Evolutionary conservation across 2,888 invertebrate species (phyloP).

Genomic region (Anthophora plumipes): DNA sequence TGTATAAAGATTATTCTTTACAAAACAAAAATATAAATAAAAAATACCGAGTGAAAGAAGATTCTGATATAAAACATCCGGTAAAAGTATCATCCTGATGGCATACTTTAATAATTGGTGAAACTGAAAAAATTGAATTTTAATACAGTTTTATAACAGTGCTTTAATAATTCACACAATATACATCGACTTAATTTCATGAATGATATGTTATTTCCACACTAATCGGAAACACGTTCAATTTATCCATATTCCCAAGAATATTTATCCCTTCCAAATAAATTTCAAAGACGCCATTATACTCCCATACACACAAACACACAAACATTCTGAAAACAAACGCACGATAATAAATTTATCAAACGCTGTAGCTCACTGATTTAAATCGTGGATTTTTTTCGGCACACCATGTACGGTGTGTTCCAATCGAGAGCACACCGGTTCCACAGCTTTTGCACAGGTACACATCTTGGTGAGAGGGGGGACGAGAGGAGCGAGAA

Average conservation of each 20-base stretch:
- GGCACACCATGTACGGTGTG: slow-evolving; percentile 22
- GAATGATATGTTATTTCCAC: too few species aligned
- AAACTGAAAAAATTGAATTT: too few species aligned
- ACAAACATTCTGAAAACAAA: neutral
- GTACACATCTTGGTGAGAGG: neutral
- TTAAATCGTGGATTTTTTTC: slow-evolving; percentile 36
- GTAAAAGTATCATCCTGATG: too few species aligned
- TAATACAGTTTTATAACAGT: too few species aligned
- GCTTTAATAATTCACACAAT: too few species aligned
- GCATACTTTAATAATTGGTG: too few species aligned
- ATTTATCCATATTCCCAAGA: neutral
- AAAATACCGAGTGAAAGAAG: too few species aligned
- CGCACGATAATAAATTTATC: slow-evolving; percentile 19
- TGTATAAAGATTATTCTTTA: too few species aligned
- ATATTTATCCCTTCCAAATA: neutral
- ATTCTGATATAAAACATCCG: too few species aligned
- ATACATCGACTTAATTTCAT: too few species aligned
- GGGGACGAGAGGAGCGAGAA: neutral
- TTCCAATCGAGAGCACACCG: slow-evolving; percentile 44
- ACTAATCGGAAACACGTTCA: neutral
- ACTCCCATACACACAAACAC: neutral
- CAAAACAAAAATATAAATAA: too few species aligned
- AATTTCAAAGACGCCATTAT: neutral
- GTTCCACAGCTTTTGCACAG: slow-evolving; percentile 49
- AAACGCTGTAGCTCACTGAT: neutral